Conservation (phyloP, 2,797 vertebrate species). For the Clarias platycephalus region DNA sequence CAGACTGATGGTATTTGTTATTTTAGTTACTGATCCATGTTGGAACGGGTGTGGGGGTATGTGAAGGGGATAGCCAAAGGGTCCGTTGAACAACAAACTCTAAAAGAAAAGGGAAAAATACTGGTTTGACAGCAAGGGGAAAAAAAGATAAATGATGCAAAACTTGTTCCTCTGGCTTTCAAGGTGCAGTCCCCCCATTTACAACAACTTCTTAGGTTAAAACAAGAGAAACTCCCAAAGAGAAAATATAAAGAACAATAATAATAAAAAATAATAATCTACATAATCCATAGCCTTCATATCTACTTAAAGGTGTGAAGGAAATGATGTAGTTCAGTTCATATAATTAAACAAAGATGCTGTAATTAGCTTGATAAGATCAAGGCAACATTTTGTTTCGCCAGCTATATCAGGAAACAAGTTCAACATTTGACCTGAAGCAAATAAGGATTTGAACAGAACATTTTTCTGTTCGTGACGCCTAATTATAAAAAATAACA, state of each 20-base stretch:
- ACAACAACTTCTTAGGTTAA: slow-evolving; percentile 1
- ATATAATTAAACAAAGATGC: neutral
- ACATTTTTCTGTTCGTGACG: neutral
- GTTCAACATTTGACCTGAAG: neutral
- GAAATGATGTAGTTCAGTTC: neutral
- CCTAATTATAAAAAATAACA: neutral
- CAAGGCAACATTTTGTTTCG: neutral
- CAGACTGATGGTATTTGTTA: slow-evolving; percentile 42
- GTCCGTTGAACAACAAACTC: slow-evolving; percentile 50
- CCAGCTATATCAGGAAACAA: neutral
- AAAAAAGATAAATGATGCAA: slow-evolving; percentile 43
- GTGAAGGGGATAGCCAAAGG: slow-evolving; percentile 30
- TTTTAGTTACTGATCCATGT: slow-evolving; percentile 40
- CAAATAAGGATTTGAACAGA: slow-evolving; percentile 7
- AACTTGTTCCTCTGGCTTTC: slow-evolving; percentile 59
- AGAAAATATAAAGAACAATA: too few species aligned
- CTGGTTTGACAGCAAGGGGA: slow-evolving; percentile 52
- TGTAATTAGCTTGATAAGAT: slow-evolving; percentile 10
- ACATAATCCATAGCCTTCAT: neutral
- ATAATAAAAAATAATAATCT: neutral
- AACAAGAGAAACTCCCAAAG: neutral
- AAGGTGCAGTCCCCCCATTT: slow-evolving; percentile 18
- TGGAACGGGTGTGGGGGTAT: neutral
- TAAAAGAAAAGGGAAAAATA: slow-evolving; percentile 35
- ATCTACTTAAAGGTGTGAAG: neutral